A percentile compares a stretch with the other conserved stretches of the same genome.
phyloP scores from a whole-genome alignment of 2,888 invertebrate genomes.

The Nesidiocoris tenuis region DNA sequence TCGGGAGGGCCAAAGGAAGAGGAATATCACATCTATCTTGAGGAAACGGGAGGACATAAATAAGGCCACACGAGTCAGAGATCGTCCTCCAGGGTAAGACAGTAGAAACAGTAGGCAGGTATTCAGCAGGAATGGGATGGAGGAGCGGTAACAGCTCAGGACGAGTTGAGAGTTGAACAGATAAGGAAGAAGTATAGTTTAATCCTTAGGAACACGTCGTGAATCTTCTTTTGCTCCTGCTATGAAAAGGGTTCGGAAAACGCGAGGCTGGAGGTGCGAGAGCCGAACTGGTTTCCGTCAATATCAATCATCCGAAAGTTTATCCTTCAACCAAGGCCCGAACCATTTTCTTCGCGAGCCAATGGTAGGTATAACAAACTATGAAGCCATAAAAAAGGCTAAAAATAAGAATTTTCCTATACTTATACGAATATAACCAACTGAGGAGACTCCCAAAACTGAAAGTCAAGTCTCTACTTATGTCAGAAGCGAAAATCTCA shows the following conservation, averaged over 20 bases:
- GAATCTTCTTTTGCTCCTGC: conserved; percentile 28
- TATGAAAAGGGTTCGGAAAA: background rate
- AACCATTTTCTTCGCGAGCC: no score
- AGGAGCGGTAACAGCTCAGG: no score
- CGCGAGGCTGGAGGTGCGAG: background rate
- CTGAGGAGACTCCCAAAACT: no score
- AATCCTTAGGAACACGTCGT: conserved; percentile 30
- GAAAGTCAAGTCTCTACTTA: no score
- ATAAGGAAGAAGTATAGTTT: conserved; percentile 36
- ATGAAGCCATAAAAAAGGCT: no score
- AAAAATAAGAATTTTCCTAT: no score
- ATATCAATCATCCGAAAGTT: conserved; percentile 34
- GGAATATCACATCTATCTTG: background rate
- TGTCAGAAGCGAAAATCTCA: no score
- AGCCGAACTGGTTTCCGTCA: conserved; percentile 28
- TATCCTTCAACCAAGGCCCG: no score
- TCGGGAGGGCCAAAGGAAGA: background rate
- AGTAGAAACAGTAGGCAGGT: background rate
- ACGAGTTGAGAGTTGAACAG: background rate
- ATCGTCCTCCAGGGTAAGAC: background rate
- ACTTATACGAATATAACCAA: no score
- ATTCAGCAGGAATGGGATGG: background rate
- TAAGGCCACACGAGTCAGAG: background rate
- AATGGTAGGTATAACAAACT: no score
- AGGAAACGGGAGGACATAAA: background rate